phyloP scores from a whole-genome alignment of 2,113 vertebrate species.

The Pelmatolapia mariae region DNA sequence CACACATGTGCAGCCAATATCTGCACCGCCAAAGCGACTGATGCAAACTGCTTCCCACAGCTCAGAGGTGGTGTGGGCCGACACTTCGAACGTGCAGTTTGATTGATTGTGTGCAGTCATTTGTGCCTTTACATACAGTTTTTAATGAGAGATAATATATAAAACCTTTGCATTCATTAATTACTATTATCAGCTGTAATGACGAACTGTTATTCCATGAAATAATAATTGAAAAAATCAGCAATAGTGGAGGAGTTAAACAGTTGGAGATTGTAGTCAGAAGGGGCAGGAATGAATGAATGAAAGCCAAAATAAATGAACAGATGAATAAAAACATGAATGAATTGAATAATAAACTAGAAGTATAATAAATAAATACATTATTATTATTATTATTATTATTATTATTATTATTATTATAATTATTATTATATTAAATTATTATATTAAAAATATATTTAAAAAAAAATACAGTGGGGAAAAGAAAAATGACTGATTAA shows the following conservation, averaged over 20 bases:
- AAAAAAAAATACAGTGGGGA: neutral
- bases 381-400: neutral
- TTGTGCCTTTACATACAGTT: neutral
- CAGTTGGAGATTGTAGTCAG: neutral
- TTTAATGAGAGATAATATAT: neutral
- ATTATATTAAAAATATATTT: too few species aligned
- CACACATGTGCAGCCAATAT: neutral
- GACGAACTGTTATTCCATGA: neutral
- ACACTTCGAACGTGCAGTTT: neutral
- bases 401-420: neutral
- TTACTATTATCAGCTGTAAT: neutral
- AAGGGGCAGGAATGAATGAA: neutral
- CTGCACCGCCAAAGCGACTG: neutral
- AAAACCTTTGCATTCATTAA: neutral
- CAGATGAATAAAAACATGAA: neutral
- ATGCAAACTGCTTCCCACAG: neutral
- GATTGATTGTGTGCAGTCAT: neutral
- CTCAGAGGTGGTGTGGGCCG: neutral
- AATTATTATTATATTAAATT: accelerated
- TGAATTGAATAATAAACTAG: neutral
- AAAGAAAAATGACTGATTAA: neutral
- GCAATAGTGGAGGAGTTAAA: neutral
- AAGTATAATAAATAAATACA: too few species aligned
- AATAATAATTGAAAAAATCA: neutral
- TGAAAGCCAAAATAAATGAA: neutral